Percentiles rank a stretch among this genome's conserved stretches.
Evolutionary conservation across 2,113 vertebrate genomes (phyloP).

Genomic region (Struthidea cinerea): DNA sequence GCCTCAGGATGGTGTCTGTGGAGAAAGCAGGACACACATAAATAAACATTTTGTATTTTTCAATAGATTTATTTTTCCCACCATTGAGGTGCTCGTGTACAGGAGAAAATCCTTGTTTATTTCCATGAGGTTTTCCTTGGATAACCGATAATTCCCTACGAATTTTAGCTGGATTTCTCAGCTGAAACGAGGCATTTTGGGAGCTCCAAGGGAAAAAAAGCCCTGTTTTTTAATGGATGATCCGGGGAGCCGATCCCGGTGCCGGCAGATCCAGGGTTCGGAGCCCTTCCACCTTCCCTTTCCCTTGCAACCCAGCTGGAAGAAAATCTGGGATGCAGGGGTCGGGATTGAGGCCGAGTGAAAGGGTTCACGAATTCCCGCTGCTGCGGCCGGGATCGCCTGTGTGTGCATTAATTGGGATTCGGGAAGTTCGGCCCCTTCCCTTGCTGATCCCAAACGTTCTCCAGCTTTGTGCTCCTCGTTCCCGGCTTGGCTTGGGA

Average conservation of each 20-base stretch:
- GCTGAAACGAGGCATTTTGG: neutral
- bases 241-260: fast-evolving
- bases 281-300: neutral
- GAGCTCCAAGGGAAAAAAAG: neutral
- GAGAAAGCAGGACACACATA: neutral
- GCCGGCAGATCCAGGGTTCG: no score
- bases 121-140: neutral
- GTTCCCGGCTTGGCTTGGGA: neutral
- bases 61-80: fast-evolving
- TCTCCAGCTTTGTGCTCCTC: neutral
- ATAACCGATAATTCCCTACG: fast-evolving
- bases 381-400: no score
- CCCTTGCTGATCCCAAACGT: neutral
- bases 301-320: no score
- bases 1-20: neutral
- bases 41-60: neutral
- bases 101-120: fast-evolving
- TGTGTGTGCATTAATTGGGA: fast-evolving
- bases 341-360: fast-evolving
- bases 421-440: neutral
- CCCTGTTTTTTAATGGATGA: neutral
- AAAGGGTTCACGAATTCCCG: neutral
- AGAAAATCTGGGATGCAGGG: neutral
- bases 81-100: fast-evolving
- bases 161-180: neutral